Conservation (phyloP, 53 echinoderm and acorn worm species). For the Glandiceps talaboti region DNA sequence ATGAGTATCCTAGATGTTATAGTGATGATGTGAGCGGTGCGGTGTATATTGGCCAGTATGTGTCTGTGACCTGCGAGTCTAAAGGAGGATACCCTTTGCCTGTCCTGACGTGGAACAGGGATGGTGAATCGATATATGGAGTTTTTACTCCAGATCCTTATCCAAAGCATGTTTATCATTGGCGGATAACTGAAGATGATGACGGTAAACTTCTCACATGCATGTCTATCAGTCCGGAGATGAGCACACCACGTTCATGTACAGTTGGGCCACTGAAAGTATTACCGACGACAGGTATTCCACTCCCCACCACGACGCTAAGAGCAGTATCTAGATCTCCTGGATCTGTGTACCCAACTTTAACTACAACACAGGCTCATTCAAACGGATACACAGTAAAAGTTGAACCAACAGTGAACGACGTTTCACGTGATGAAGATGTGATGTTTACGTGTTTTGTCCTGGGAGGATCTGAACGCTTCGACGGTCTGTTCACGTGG, state of each 20-base stretch:
- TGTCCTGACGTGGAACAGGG: not conserved
- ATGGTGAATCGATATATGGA: not conserved
- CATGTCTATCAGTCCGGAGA: not conserved
- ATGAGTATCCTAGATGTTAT: not conserved
- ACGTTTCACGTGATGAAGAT: not conserved
- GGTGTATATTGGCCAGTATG: not conserved
- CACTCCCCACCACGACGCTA: not conserved
- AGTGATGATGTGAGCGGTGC: not conserved
- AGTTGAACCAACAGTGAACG: not conserved
- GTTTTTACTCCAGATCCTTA: not conserved
- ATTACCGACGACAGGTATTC: not conserved
- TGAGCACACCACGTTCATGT: not conserved
- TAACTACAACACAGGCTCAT: too few relatives aligned
- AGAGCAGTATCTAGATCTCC: too few relatives aligned
- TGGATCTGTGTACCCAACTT: not conserved
- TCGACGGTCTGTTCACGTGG: not conserved
- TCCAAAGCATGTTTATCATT: not conserved
- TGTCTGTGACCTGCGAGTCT: not conserved
- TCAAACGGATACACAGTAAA: too few relatives aligned
- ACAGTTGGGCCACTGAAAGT: not conserved
- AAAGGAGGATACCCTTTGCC: not conserved
- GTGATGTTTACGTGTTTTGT: not conserved
- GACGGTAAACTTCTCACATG: not conserved
- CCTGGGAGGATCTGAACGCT: not conserved
- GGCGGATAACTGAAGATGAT: not conserved